Conservation (phyloP, 1,140 invertebrate species). For the Pantala flavescens region DNA sequence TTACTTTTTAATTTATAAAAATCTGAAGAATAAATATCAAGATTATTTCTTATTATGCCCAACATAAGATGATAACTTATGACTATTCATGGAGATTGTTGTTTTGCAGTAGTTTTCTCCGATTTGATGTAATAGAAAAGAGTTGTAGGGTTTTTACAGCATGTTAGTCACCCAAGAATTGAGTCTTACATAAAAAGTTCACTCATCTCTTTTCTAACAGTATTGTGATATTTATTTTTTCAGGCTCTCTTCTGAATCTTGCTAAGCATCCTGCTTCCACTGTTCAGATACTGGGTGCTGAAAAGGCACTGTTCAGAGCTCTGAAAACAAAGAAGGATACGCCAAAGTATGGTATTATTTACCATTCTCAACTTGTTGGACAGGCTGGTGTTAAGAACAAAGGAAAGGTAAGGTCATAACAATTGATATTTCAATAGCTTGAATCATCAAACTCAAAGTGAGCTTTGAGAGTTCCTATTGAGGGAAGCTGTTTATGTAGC, state of each 20-base stretch:
- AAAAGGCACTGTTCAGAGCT: conserved; percentile 95
- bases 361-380: conserved; percentile 88
- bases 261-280: conserved; percentile 98
- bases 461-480: no score
- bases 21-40: conserved; percentile 23
- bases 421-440: no score
- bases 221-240: conserved; percentile 4
- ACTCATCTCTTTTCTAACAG: no score
- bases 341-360: conserved; percentile 98
- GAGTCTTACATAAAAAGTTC: no score
- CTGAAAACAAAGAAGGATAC: conserved; percentile 96
- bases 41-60: not conserved
- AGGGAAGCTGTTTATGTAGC: no score
- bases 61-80: not conserved
- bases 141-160: no score
- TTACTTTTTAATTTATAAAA: not conserved
- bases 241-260: conserved; percentile 82
- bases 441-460: no score
- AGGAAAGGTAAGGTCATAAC: conserved; percentile 43
- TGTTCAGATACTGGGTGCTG: conserved; percentile 94
- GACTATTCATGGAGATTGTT: no score
- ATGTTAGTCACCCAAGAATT: no score
- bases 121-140: no score
- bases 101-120: no score
- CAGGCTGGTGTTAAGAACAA: conserved; percentile 81